Evolutionary conservation across 2,113 vertebrate species (phyloP).

Genomic region (Variabilichromis moorii): DNA sequence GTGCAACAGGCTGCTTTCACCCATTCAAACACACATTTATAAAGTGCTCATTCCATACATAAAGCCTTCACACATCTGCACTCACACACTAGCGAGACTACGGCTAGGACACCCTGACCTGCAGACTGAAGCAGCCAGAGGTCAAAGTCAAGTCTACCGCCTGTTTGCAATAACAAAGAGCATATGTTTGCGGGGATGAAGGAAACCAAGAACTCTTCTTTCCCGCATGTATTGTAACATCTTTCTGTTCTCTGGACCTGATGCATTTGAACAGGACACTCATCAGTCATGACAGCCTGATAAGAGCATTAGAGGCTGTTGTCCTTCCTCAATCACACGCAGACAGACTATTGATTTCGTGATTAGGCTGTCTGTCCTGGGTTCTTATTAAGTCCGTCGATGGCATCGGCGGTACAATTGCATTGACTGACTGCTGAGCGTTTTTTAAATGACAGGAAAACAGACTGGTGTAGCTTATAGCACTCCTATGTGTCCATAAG

Average conservation of each 20-base stretch:
- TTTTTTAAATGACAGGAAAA: constrained; percentile 26
- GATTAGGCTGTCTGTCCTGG: constrained; percentile 53
- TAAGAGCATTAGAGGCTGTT: background rate
- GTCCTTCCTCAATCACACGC: constrained; percentile 14
- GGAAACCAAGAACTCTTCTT: background rate
- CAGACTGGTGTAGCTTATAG: background rate
- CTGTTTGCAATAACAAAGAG: background rate
- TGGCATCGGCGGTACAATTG: constrained; percentile 7
- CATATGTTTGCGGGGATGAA: background rate
- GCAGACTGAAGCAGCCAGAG: background rate
- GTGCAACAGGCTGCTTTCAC: background rate
- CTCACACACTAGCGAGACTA: background rate
- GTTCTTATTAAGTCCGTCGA: constrained; percentile 36
- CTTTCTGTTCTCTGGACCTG: background rate
- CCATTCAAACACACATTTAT: background rate
- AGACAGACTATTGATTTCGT: constrained; percentile 55
- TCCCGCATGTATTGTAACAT: background rate
- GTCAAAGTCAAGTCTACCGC: background rate
- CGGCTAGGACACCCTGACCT: background rate
- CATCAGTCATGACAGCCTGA: constrained; percentile 9
- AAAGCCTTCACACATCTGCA: background rate
- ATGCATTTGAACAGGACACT: background rate
- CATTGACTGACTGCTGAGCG: background rate
- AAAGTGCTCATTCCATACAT: background rate
- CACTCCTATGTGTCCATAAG: background rate